These are phyloP conservation scores for Aurelia coerulea DNA, from an alignment of 30 jellyfish, hydroid and myxozoan genomes.

Conservation along the genomic window DNA sequence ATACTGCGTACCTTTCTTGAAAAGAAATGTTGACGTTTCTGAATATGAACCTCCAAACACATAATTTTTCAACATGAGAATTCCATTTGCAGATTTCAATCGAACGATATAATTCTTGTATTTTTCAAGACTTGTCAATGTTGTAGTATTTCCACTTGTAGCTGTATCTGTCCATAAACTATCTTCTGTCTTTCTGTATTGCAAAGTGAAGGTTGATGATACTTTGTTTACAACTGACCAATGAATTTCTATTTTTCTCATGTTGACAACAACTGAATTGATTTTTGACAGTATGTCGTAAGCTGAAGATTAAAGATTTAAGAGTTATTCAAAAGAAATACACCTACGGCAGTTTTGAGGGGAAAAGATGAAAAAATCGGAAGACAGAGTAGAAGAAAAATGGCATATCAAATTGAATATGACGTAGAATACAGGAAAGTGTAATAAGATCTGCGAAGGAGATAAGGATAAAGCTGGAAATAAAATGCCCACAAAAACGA, in stretches of 20 bases:
- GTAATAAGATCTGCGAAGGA: too few relatives aligned
- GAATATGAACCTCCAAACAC: constrained; percentile 33
- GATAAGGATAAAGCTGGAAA: too few relatives aligned
- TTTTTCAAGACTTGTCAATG: constrained; percentile 4
- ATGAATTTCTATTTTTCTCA: constrained; percentile 1
- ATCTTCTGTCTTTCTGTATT: constrained; percentile 23
- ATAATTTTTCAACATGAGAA: constrained; percentile 23
- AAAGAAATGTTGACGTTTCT: constrained; percentile 14
- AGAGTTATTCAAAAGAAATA: neutral
- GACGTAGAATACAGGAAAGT: too few relatives aligned
- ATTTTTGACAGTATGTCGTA: constrained; percentile 29
- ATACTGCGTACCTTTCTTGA: neutral
- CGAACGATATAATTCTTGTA: constrained; percentile 20
- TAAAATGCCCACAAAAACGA: too few relatives aligned
- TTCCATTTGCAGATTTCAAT: constrained; percentile 19
- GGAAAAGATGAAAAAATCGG: too few relatives aligned
- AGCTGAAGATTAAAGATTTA: neutral
- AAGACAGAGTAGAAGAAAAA: too few relatives aligned
- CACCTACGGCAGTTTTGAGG: too few relatives aligned
- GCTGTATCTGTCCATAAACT: constrained; percentile 2
- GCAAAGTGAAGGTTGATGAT: constrained; percentile 30
- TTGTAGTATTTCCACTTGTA: neutral
- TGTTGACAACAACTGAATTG: constrained; percentile 1
- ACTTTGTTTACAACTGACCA: constrained; percentile 18
- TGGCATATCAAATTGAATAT: too few relatives aligned